Conservation (phyloP, 2,888 invertebrate species). For the Acronicta alni region DNA sequence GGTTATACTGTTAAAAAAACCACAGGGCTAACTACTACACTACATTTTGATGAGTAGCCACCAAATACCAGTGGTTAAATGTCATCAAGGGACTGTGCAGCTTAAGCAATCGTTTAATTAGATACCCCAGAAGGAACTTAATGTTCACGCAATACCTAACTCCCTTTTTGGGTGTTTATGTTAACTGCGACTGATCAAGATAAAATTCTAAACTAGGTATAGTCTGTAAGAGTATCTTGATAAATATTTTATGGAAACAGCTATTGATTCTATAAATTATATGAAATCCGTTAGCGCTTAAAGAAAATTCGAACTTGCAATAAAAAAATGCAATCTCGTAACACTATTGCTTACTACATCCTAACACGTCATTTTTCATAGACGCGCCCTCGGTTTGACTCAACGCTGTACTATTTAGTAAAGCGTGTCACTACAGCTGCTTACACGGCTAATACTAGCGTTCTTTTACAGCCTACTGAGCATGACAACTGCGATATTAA, state of each 20-base stretch:
- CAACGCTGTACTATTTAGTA: conserved; percentile 14
- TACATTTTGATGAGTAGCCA: too few species aligned
- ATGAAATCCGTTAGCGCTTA: conserved; percentile 1
- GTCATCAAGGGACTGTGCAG: not conserved
- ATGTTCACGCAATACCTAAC: not conserved
- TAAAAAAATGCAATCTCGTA: conserved; percentile 22
- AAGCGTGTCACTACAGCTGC: conserved; percentile 16
- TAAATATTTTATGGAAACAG: conserved; percentile 17
- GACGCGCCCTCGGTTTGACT: conserved; percentile 27
- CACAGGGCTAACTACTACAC: too few species aligned
- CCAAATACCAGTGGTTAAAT: not conserved
- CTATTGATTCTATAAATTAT: conserved; percentile 2
- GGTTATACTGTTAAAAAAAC: too few species aligned
- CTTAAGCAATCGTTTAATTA: not conserved
- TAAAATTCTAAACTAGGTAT: not conserved
- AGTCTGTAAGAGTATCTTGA: conserved; percentile 12
- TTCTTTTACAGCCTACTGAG: conserved; percentile 35
- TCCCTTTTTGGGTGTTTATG: not conserved
- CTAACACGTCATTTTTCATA: conserved; percentile 48
- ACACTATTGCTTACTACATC: conserved; percentile 9
- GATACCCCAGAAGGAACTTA: not conserved
- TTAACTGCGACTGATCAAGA: not conserved
- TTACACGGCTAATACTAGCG: conserved; percentile 2
- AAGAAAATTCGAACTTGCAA: conserved; percentile 8
- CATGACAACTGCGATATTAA: conserved; percentile 24